phyloP scores from a whole-genome alignment of 2,113 vertebrate species.

The Cairina moschata region DNA sequence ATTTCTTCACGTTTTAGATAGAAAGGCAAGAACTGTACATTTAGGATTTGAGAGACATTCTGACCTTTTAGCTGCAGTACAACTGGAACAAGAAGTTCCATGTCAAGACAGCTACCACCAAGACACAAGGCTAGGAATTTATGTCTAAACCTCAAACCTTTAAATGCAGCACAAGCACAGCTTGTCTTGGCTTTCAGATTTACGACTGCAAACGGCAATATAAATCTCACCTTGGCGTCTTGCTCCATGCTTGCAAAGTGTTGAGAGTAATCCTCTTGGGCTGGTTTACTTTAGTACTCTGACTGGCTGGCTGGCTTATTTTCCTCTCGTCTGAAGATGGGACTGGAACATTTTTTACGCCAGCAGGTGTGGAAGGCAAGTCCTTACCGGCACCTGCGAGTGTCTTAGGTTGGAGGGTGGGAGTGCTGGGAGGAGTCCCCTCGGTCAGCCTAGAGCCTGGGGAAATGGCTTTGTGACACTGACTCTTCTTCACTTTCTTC shows the following conservation, averaged over 20 bases:
- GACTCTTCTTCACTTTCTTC: constrained; percentile 85
- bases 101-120: not conserved
- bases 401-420: constrained; percentile 5
- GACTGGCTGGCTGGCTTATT: constrained; percentile 46
- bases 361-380: not conserved
- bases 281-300: constrained; percentile 72
- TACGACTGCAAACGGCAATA: not conserved
- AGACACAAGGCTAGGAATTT: not conserved
- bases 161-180: not conserved
- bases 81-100: not conserved
- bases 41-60: not conserved
- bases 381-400: constrained; percentile 57
- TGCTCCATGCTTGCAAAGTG: constrained; percentile 92
- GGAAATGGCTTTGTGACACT: constrained; percentile 32
- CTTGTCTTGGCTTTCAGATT: not conserved
- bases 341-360: not conserved
- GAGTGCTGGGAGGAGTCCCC: constrained; percentile 50
- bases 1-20: not conserved
- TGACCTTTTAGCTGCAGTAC: not conserved
- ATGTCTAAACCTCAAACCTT: not conserved
- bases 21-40: not conserved
- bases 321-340: constrained; percentile 79
- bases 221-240: constrained; percentile 85
- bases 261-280: constrained; percentile 90
- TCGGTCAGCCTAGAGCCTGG: constrained; percentile 63